These are phyloP conservation scores for Chiridota heheva DNA, from an alignment of 35 echinoderm and acorn worm genomes.

Conservation along the genomic window DNA sequence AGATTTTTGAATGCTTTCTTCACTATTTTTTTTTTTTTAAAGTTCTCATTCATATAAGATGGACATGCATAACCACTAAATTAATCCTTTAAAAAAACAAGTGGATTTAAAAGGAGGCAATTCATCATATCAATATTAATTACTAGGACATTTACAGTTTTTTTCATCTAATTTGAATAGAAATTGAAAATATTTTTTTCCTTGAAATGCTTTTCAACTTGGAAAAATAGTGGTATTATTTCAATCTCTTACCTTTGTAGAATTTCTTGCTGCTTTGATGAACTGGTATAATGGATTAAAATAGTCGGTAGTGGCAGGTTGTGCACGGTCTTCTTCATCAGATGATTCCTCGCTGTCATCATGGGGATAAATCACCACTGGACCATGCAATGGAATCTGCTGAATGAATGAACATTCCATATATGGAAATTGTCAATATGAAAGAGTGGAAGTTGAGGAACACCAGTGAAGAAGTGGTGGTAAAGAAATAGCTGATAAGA, in stretches of 20 bases:
- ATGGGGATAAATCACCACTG: slow-evolving; percentile 61
- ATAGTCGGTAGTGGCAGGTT: not conserved
- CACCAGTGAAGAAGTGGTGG: no score
- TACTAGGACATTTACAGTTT: not conserved
- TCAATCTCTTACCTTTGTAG: slow-evolving; percentile 30
- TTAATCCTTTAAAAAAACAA: no score
- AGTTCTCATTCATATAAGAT: no score
- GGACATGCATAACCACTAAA: no score
- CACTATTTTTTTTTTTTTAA: no score
- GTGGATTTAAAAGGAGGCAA: no score
- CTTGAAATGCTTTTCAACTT: no score
- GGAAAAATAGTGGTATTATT: not conserved
- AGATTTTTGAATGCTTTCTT: no score
- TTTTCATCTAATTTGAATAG: not conserved
- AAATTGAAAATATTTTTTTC: slow-evolving; percentile 9
- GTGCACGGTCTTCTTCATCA: no score
- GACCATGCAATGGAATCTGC: slow-evolving; percentile 68
- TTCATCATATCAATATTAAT: no score
- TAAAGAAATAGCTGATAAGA: no score
- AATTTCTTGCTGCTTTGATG: slow-evolving; percentile 69
- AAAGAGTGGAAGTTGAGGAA: no score
- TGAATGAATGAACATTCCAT: not conserved
- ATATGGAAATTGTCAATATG: not conserved
- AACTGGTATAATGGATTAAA: slow-evolving; percentile 50
- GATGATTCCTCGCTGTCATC: slow-evolving; percentile 79